A percentile compares a stretch with the other conserved stretches of the same genome.
phyloP scores from a whole-genome alignment of 92 coral and sea anemone species.

The Heteractis magnifica region DNA sequence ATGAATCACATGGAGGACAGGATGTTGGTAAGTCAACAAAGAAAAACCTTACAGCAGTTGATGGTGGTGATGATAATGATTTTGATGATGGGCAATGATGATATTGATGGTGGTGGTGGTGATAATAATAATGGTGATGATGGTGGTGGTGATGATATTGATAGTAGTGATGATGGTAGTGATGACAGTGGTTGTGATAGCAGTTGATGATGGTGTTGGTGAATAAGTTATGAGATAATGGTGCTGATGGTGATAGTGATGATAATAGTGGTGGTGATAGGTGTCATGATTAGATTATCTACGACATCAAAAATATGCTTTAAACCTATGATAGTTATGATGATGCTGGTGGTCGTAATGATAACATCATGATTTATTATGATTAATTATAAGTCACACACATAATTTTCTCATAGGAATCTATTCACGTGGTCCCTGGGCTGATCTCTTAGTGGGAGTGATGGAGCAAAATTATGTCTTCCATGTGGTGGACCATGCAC shows the following conservation, averaged over 20 bases:
- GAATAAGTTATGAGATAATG: background rate
- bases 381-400: background rate
- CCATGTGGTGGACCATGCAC: constrained; percentile 70
- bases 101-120: background rate
- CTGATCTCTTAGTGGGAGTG: constrained; percentile 57
- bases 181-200: background rate
- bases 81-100: background rate
- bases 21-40: constrained; percentile 42
- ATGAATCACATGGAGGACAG: constrained; percentile 48
- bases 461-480: constrained; percentile 60
- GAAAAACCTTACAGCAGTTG: too few relatives aligned
- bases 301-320: too few relatives aligned
- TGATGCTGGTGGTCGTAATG: too few relatives aligned
- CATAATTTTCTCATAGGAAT: constrained; percentile 33
- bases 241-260: background rate
- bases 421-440: constrained; percentile 62
- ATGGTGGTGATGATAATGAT: background rate
- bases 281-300: background rate
- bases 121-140: background rate
- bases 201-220: background rate
- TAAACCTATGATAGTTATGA: too few relatives aligned
- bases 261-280: too few relatives aligned
- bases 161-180: background rate
- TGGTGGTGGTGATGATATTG: background rate
- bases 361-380: too few relatives aligned